These are phyloP conservation scores for Pangasius sanitwongsei DNA, from an alignment of 2,797 vertebrate genomes.

Conservation along the genomic window DNA sequence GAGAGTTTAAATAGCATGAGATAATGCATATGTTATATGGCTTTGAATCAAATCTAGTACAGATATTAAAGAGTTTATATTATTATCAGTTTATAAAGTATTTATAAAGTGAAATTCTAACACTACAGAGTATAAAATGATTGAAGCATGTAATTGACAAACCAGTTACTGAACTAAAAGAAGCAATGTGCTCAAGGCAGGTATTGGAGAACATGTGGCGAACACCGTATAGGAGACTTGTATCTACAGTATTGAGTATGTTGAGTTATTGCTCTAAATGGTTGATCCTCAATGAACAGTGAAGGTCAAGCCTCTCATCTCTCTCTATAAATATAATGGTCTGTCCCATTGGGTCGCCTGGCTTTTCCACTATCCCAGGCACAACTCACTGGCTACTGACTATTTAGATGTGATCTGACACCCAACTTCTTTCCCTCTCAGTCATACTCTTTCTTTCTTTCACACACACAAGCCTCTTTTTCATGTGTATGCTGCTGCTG, in stretches of 20 bases:
- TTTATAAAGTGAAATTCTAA: not conserved
- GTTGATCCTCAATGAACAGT: conserved; percentile 75
- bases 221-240: not conserved
- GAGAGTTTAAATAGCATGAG: not conserved
- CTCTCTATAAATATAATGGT: conserved; percentile 79
- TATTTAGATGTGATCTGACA: conserved; percentile 57
- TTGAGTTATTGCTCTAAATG: conserved; percentile 72
- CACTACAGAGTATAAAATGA: not conserved
- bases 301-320: conserved; percentile 77
- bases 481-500: not conserved
- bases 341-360: conserved; percentile 74
- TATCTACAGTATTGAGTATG: conserved; percentile 60
- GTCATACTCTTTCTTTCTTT: not conserved
- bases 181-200: not conserved
- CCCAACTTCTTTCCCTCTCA: conserved; percentile 17
- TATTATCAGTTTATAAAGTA: not conserved
- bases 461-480: not conserved
- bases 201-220: not conserved
- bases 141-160: not conserved
- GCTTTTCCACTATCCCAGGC: conserved; percentile 74
- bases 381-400: conserved; percentile 60
- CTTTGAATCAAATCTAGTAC: not conserved
- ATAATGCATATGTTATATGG: not conserved
- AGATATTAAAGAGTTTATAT: not conserved
- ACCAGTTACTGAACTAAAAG: not conserved